These are phyloP conservation scores for Ptiloglossa arizonensis DNA, from an alignment of 1,140 invertebrate species.

Conservation along the genomic window DNA sequence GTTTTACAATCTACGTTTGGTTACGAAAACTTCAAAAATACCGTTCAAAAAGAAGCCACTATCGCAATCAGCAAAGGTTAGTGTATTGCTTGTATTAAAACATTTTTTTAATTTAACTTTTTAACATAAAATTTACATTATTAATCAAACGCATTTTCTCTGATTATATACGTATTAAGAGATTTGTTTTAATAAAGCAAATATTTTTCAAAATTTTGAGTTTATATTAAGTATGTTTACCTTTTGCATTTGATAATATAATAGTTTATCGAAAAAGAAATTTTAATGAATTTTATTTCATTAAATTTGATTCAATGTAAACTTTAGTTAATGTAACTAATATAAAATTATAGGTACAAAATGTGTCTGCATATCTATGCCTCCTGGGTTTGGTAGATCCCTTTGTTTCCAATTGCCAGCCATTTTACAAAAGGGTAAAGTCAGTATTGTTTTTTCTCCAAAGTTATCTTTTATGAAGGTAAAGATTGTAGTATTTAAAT, in stretches of 20 bases:
- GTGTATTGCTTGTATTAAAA: neutral
- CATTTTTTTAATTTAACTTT: neutral
- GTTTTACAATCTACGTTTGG: neutral
- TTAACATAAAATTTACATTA: neutral
- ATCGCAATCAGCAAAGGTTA: conserved; percentile 4
- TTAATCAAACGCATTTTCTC: too few species aligned
- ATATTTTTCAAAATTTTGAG: neutral
- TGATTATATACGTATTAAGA: too few species aligned
- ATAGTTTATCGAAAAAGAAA: neutral
- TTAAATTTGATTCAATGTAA: too few species aligned
- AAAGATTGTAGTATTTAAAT: neutral
- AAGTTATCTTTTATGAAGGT: conserved; percentile 25
- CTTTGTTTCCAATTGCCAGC: conserved; percentile 24
- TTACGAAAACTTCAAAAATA: neutral
- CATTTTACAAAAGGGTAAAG: neutral
- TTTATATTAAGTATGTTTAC: too few species aligned
- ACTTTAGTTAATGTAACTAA: too few species aligned
- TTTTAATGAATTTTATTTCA: too few species aligned
- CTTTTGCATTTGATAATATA: neutral
- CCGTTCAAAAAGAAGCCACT: conserved; percentile 1
- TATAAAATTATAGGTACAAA: neutral
- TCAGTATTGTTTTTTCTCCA: conserved; percentile 15
- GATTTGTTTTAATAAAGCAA: too few species aligned
- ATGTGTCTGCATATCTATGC: conserved; percentile 28
- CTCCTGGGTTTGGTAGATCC: conserved; percentile 7